A percentile compares a stretch with the other conserved stretches of the same genome.
phyloP scores from a whole-genome alignment of 2,113 vertebrate genomes.

The Actenoides lindsayi region DNA sequence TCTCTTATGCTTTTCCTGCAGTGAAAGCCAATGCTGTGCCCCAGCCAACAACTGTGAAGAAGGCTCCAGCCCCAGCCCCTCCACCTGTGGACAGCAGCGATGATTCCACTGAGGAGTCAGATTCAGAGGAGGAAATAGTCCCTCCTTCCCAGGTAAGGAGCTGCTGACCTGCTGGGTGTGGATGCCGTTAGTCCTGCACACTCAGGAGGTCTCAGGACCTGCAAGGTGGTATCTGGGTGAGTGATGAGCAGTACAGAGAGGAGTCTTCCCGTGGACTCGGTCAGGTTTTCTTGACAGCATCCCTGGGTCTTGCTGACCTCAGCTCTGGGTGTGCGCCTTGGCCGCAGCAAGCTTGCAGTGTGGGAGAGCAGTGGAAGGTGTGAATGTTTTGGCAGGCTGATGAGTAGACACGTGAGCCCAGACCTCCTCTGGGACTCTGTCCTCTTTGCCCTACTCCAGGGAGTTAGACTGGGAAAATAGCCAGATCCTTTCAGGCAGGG shows the following conservation, averaged over 20 bases:
- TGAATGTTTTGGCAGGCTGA: not conserved
- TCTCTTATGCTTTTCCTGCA: not conserved
- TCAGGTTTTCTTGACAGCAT: not conserved
- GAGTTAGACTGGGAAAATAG: not conserved
- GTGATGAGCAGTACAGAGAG: not conserved
- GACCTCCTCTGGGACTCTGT: not conserved
- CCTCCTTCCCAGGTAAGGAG: constrained; percentile 47
- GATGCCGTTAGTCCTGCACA: rapidly evolving
- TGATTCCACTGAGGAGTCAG: constrained; percentile 43
- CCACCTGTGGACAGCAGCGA: constrained; percentile 1
- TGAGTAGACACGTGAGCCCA: not conserved
- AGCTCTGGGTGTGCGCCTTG: not conserved
- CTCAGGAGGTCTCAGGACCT: not conserved
- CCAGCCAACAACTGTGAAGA: not conserved
- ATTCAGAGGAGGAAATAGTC: constrained; percentile 45
- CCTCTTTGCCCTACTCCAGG: not conserved
- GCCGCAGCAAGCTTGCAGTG: not conserved
- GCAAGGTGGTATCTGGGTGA: not conserved
- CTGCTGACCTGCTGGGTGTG: rapidly evolving
- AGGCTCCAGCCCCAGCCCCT: not conserved
- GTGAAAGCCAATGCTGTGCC: not conserved
- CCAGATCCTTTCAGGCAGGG: not conserved
- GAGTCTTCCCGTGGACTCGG: not conserved
- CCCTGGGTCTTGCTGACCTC: rapidly evolving
- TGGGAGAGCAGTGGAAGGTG: not conserved